These are phyloP conservation scores for Calephelis perditalis DNA, from an alignment of 2,888 invertebrate genomes.

Conservation along the genomic window DNA sequence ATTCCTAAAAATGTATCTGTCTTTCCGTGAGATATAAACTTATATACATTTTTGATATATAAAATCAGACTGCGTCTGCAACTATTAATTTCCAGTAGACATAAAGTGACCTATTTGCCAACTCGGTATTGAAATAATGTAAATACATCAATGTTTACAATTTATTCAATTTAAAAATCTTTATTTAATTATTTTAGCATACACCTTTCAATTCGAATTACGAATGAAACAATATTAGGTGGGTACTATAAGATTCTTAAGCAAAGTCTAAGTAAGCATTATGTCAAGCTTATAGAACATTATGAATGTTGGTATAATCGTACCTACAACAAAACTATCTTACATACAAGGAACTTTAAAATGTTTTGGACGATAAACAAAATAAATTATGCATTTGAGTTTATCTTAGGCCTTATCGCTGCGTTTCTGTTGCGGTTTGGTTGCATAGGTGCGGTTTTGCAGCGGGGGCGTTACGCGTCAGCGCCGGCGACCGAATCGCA, in stretches of 20 bases:
- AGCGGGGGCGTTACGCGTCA: constrained; percentile 50
- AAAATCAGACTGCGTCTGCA: too few relatives aligned
- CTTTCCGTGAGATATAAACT: too few relatives aligned
- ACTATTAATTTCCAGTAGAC: too few relatives aligned
- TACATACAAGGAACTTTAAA: constrained; percentile 36
- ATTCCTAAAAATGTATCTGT: too few relatives aligned
- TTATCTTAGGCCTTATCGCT: constrained; percentile 20
- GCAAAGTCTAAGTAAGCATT: constrained; percentile 34
- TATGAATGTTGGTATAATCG: constrained; percentile 40
- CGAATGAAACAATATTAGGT: too few relatives aligned
- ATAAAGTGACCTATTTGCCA: too few relatives aligned
- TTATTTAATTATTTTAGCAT: too few relatives aligned
- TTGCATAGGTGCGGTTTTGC: constrained; percentile 25
- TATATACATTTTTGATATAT: too few relatives aligned
- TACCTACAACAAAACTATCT: constrained; percentile 26
- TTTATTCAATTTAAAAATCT: too few relatives aligned
- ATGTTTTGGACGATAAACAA: constrained; percentile 62
- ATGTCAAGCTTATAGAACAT: constrained; percentile 23
- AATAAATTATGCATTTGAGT: constrained; percentile 22
- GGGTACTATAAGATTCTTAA: not conserved
- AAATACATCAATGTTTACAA: too few relatives aligned
- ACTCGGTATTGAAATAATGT: too few relatives aligned
- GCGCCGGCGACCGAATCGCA: constrained; percentile 91
- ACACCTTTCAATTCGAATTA: too few relatives aligned
- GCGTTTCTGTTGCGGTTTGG: constrained; percentile 32